Evolutionary conservation across 2,113 vertebrate species (phyloP).

Genomic region (Penelope pileata): DNA sequence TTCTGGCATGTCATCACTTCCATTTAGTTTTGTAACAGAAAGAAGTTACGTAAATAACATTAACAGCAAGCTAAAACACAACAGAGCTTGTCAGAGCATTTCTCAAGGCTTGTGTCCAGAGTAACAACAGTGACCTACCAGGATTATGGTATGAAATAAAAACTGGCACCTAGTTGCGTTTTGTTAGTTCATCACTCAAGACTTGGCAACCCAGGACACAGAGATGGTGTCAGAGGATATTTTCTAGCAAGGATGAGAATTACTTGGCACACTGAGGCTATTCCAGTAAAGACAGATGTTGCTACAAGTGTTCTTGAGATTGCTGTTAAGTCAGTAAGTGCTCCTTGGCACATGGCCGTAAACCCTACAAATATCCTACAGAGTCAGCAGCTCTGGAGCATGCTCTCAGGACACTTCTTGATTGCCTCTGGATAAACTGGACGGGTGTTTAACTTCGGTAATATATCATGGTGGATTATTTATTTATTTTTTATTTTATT

Average conservation of each 20-base stretch:
- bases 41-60: background rate
- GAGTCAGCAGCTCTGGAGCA: background rate
- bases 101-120: background rate
- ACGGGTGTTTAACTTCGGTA: background rate
- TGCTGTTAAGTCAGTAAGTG: background rate
- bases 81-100: background rate
- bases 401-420: background rate
- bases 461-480: rapidly evolving
- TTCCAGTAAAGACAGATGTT: background rate
- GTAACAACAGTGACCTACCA: rapidly evolving
- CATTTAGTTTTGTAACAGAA: background rate
- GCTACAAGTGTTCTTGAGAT: background rate
- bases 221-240: background rate
- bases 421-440: background rate
- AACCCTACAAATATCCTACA: rapidly evolving
- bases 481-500: background rate
- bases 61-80: background rate
- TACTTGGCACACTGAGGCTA: background rate
- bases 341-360: background rate
- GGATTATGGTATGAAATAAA: background rate
- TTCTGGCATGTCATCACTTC: background rate
- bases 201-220: background rate
- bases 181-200: background rate
- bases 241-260: background rate
- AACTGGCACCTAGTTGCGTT: background rate